A percentile compares a stretch with the other conserved stretches of the same genome.
Evolutionary conservation across 2,113 vertebrate species (phyloP).

Genomic region (Chamaetylas fuelleborni): DNA sequence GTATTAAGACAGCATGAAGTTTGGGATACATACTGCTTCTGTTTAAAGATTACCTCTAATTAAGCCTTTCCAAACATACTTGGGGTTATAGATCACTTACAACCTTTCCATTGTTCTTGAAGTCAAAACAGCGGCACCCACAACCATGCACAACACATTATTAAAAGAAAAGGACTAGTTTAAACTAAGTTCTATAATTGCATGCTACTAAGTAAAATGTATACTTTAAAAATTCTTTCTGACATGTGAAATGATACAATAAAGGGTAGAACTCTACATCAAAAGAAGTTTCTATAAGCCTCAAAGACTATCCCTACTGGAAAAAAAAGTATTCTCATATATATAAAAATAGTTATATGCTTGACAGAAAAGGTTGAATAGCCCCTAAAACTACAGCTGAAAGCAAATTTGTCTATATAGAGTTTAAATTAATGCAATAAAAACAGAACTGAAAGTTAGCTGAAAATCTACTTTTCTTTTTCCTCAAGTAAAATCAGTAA

Average conservation of each 20-base stretch:
- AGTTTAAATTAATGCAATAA: not conserved
- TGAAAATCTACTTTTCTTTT: not conserved
- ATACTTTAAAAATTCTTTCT: slow-evolving; percentile 46
- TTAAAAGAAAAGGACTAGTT: slow-evolving; percentile 6
- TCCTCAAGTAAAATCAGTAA: not conserved
- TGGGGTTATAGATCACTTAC: not conserved
- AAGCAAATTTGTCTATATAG: not conserved
- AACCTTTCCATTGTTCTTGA: not conserved
- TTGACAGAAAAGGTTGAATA: not conserved
- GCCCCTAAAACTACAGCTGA: not conserved
- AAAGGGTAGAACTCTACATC: not conserved
- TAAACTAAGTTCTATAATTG: slow-evolving; percentile 16
- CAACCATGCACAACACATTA: not conserved
- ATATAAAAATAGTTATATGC: not conserved
- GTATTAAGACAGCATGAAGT: not conserved
- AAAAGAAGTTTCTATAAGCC: not conserved
- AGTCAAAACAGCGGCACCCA: not conserved
- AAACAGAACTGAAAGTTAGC: not conserved
- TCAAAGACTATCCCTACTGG: not conserved
- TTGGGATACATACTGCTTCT: not conserved
- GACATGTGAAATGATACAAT: not conserved
- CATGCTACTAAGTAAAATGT: not conserved
- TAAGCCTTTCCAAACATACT: not conserved
- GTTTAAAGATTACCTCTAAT: not conserved
- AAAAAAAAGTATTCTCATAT: not conserved